Conservation (phyloP, 1,140 invertebrate genomes). For the Mercenaria mercenaria region DNA sequence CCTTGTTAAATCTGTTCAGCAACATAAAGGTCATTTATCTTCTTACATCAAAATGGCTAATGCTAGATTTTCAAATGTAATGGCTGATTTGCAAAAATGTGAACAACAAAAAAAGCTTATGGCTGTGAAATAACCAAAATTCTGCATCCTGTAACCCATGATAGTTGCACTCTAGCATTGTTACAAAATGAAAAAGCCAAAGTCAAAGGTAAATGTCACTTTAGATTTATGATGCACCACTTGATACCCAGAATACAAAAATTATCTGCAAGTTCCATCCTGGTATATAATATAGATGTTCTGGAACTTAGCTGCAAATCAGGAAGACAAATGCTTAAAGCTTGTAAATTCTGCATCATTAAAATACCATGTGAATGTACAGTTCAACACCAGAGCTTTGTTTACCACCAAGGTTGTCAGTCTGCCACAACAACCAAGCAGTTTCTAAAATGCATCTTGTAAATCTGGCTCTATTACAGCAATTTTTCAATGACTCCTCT, state of each 20-base stretch:
- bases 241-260: constrained; percentile 12
- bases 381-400: neutral
- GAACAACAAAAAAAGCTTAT: too few species aligned
- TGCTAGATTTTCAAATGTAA: constrained; percentile 22
- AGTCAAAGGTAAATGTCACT: neutral
- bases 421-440: too few species aligned
- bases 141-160: constrained; percentile 2
- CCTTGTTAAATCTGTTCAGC: too few species aligned
- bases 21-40: constrained; percentile 35
- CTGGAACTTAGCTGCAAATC: constrained; percentile 25
- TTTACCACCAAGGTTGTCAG: too few species aligned
- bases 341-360: too few species aligned
- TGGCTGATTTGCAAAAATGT: too few species aligned
- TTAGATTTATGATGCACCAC: constrained; percentile 40
- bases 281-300: constrained; percentile 38
- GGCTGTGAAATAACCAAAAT: neutral
- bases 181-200: constrained; percentile 50
- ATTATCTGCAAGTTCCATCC: constrained; percentile 23
- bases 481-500: too few species aligned
- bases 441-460: too few species aligned
- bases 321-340: neutral
- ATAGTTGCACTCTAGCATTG: too few species aligned
- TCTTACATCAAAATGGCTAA: constrained; percentile 10
- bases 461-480: too few species aligned
- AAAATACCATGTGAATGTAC: too few species aligned